Conservation (phyloP, 1,140 invertebrate genomes). For the Drosophila pandora region DNA sequence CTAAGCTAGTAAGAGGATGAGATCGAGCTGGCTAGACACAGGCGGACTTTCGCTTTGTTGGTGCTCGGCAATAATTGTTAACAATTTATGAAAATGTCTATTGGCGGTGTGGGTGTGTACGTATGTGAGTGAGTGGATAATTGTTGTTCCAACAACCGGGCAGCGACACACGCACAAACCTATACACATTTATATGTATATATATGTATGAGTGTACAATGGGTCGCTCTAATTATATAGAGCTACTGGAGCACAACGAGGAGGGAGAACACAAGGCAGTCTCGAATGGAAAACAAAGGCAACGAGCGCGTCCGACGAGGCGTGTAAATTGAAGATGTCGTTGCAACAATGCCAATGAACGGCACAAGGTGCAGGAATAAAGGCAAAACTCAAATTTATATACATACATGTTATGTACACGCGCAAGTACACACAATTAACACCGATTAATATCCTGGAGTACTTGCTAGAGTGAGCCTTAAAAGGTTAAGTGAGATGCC, state of each 20-base stretch:
- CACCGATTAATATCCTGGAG: constrained; percentile 48
- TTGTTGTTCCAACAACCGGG: constrained; percentile 40
- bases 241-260: constrained; percentile 56
- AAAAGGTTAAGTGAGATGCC: background rate
- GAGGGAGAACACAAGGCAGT: constrained; percentile 13
- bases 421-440: constrained; percentile 52
- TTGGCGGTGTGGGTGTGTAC: constrained; percentile 35
- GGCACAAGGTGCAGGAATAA: constrained; percentile 13
- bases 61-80: constrained; percentile 66
- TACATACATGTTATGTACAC: constrained; percentile 1
- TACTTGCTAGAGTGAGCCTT: constrained; percentile 12
- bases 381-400: constrained; percentile 10
- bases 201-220: background rate
- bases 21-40: constrained; percentile 33
- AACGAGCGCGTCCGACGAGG: constrained; percentile 49
- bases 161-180: background rate
- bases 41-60: constrained; percentile 54
- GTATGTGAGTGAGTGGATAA: constrained; percentile 48
- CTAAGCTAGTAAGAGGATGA: constrained; percentile 16
- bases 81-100: constrained; percentile 79
- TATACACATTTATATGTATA: background rate
- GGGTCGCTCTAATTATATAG: constrained; percentile 62
- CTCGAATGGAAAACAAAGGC: constrained; percentile 41
- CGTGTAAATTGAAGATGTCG: constrained; percentile 69
- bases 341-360: constrained; percentile 55